These are phyloP conservation scores for Drosophila picticornis DNA, from an alignment of 2,888 invertebrate genomes.

Conservation along the genomic window DNA sequence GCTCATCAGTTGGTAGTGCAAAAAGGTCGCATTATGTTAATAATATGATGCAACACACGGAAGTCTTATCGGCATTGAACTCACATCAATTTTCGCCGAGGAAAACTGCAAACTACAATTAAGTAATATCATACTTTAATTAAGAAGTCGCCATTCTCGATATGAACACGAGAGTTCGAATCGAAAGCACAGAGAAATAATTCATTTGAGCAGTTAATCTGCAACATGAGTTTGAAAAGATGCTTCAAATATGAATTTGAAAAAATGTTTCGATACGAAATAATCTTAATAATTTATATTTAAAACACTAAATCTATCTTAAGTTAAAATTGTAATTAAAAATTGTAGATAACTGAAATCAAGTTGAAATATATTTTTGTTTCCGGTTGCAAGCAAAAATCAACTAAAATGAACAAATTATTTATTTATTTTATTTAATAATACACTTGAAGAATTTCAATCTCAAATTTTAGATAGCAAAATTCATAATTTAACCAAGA, in stretches of 20 bases:
- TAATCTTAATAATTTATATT: neutral
- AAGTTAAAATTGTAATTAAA: no score
- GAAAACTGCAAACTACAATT: neutral
- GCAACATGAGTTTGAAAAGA: neutral
- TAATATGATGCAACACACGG: conserved; percentile 5
- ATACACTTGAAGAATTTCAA: neutral
- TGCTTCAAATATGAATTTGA: neutral
- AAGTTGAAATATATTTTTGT: neutral
- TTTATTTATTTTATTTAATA: neutral
- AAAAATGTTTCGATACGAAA: no score
- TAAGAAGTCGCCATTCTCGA: neutral
- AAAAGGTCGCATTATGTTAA: conserved; percentile 4
- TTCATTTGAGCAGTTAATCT: neutral
- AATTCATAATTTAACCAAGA: neutral
- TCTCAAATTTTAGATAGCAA: neutral
- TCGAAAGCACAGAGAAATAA: neutral
- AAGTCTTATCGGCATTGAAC: neutral
- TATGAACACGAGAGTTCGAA: neutral
- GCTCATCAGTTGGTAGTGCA: neutral
- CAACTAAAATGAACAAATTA: neutral
- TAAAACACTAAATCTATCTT: neutral
- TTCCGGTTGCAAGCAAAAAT: neutral
- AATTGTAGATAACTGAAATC: neutral
- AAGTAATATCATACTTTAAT: neutral
- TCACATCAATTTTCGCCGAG: neutral